Evolutionary conservation across 2,888 invertebrate genomes (phyloP), one percentile per base, ranked within the genome.

Genomic region (Cephonodes hylas): DNA sequence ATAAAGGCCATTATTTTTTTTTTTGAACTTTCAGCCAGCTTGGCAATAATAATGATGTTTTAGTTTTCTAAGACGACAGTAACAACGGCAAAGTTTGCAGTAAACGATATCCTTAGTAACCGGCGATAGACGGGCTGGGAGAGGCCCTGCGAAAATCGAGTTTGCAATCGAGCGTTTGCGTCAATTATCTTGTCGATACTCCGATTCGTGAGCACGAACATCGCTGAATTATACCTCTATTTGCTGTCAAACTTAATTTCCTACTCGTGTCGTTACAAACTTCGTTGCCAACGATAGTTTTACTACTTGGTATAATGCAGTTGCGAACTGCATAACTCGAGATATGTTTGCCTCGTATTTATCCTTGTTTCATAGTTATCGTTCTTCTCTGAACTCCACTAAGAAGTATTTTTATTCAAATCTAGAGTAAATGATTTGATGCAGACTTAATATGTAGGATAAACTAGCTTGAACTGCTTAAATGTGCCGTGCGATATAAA

Each of bases 211-310:
- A 83, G 86, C 92, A 91, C 92, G 92, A 91, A 88, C 86, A 91
- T 89, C 81, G 89, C 76, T 89, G 88, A 89, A 85, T 89, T 91
- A 90, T 89, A 83, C 85, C 89, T 80, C 86, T 88, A 86, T 86
- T 91, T 89, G 86, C 91, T 91, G 91, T 91, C 92, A 89, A 88
- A 81, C 84, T 87, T 91, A 91, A 91, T 91, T 88, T 72, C 80
- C 82, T 76, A 79, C 80, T 89, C 90, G 88, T 89, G 88, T 89
- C 89, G 84, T 81, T 84, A 75, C 79, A 86, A 83, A 86, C 85
- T 81, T 81, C 80, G 74, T 67, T 67, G 69, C 42, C 58, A 18
- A 58, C 38, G 34, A 38, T 58, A 46, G 31, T 46, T 45, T 61
- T 42, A 46, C 46, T 46, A 46, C 46, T 46, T n/a, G 20, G 23